Evolutionary conservation across 2,797 vertebrate genomes (phyloP).

Genomic region (Allochrocebus solatus): DNA sequence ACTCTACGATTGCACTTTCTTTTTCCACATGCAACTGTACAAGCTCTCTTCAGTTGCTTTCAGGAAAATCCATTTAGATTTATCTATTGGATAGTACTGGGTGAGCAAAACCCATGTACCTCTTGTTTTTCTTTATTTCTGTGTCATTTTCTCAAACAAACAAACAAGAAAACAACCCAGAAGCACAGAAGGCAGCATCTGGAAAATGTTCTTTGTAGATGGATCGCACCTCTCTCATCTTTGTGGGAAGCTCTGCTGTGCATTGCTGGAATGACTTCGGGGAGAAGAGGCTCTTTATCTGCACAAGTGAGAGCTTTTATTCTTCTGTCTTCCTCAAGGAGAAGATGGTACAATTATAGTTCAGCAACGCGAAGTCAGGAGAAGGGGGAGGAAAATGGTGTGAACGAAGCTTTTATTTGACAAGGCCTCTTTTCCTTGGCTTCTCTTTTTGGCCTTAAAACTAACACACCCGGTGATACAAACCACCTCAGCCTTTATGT

Average conservation of each 20-base stretch:
- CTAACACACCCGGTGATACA: neutral
- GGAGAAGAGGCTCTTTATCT: neutral
- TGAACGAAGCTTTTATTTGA: neutral
- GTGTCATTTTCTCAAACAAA: neutral
- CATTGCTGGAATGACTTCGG: neutral
- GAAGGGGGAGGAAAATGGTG: neutral
- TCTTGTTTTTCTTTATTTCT: conserved; percentile 36
- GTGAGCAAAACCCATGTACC: neutral
- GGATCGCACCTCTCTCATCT: fast-evolving
- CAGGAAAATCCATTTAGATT: conserved; percentile 45
- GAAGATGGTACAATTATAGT: neutral
- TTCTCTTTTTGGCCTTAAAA: neutral
- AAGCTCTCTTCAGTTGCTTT: neutral
- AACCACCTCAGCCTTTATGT: neutral
- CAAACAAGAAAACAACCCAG: conserved; percentile 30
- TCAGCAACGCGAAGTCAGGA: neutral
- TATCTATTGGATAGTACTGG: conserved; percentile 4
- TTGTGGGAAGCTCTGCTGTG: neutral
- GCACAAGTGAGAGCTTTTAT: neutral
- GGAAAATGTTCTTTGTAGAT: neutral
- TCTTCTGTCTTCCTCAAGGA: conserved; percentile 4
- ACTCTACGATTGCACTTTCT: neutral
- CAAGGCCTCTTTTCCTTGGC: neutral
- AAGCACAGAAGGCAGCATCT: conserved; percentile 5
- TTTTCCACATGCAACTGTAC: neutral